These are phyloP conservation scores for Cryptotermes secundus DNA, from an alignment of 1,140 invertebrate species.

Conservation along the genomic window DNA sequence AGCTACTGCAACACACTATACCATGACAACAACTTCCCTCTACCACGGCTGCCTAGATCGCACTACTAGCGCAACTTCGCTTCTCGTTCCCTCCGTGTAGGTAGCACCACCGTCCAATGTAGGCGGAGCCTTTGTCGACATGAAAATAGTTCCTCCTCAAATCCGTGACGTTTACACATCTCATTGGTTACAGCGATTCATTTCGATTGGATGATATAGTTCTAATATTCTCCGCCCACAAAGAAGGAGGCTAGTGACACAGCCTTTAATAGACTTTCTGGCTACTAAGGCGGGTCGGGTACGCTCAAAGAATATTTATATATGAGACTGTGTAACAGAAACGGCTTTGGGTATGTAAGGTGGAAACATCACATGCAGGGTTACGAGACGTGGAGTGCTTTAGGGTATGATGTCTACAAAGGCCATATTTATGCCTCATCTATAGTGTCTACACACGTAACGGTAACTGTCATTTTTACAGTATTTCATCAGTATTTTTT, in stretches of 20 bases:
- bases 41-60: background rate
- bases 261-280: background rate
- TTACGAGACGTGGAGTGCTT: background rate
- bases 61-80: background rate
- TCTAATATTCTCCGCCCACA: background rate
- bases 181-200: background rate
- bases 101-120: conserved; percentile 25
- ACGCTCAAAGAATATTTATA: background rate
- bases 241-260: background rate
- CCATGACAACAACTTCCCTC: background rate
- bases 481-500: no score
- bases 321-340: background rate
- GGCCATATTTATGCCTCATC: background rate
- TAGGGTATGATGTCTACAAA: background rate
- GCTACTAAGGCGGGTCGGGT: background rate
- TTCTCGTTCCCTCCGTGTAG: background rate
- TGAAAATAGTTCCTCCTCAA: background rate
- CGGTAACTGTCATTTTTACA: no score
- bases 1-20: background rate
- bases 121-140: background rate
- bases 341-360: background rate
- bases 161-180: background rate
- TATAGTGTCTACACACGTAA: no score
- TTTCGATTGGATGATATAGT: conserved; percentile 7
- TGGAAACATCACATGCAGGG: background rate